phyloP scores from a whole-genome alignment of 2,113 vertebrate species.

The Rhegmatorhina hoffmannsi region DNA sequence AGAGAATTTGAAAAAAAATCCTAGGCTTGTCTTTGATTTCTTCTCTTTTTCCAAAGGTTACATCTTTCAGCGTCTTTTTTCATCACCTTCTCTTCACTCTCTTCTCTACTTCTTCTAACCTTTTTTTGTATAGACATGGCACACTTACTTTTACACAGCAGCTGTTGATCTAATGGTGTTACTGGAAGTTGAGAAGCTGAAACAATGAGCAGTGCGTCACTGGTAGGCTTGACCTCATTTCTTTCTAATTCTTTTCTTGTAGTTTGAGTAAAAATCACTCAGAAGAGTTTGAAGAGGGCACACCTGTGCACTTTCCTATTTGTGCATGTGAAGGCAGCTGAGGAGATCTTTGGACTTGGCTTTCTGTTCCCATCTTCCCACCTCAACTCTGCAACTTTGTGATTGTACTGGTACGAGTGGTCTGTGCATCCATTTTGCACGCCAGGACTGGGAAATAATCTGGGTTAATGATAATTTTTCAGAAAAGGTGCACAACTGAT shows the following conservation, averaged over 20 bases:
- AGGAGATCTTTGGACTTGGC: not conserved
- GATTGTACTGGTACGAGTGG: not conserved
- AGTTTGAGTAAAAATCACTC: not conserved
- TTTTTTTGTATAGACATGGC: not conserved
- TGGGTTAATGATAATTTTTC: not conserved
- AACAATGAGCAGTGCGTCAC: conserved; percentile 6
- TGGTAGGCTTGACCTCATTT: conserved; percentile 30
- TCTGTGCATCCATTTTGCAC: not conserved
- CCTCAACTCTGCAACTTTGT: not conserved
- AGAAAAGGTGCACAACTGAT: not conserved
- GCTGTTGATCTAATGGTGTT: conserved; percentile 7
- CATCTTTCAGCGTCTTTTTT: not conserved
- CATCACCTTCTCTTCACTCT: not conserved
- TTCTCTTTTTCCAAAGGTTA: not conserved
- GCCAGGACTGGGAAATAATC: not conserved
- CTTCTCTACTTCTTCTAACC: not conserved
- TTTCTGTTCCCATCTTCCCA: not conserved
- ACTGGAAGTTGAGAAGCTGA: conserved; percentile 42
- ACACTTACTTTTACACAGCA: conserved; percentile 10
- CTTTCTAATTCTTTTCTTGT: not conserved
- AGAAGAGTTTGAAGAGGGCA: not conserved
- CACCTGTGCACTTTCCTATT: not conserved
- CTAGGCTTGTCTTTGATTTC: not conserved
- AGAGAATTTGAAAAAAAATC: not conserved
- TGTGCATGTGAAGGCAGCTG: not conserved